Percentiles rank a stretch among this genome's conserved stretches.
Conservation (phyloP, 2,797 vertebrate species). For the Loris lydekkerianus region DNA sequence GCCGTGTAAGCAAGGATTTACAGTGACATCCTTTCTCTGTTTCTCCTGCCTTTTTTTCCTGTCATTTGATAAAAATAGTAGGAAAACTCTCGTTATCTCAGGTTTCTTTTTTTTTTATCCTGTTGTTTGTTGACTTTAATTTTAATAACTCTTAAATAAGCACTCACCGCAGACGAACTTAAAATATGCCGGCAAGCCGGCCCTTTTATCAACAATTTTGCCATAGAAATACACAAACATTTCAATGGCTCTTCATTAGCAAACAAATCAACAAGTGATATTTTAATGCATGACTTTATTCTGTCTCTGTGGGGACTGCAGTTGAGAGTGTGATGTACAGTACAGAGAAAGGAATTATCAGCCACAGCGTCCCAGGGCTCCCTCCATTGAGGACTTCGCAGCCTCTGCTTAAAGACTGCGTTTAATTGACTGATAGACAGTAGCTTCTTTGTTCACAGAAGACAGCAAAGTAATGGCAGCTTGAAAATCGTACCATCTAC, state of each 20-base stretch:
- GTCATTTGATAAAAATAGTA: conserved; percentile 85
- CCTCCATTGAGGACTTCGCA: conserved; percentile 92
- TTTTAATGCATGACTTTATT: conserved; percentile 95
- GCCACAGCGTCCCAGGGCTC: conserved; percentile 92
- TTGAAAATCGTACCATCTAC: conserved; percentile 94
- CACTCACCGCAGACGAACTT: conserved; percentile 87
- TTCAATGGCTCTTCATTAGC: conserved; percentile 95
- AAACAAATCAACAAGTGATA: conserved; percentile 95
- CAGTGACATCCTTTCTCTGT: conserved; percentile 74
- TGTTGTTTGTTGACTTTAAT: conserved; percentile 89
- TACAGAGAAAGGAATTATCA: conserved; percentile 93
- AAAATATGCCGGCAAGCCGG: conserved; percentile 89
- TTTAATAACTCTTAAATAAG: conserved; percentile 90
- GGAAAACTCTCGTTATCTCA: conserved; percentile 86
- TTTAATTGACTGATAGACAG: conserved; percentile 96
- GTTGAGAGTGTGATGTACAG: conserved; percentile 94
- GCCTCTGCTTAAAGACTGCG: conserved; percentile 93
- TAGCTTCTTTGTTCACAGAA: conserved; percentile 94
- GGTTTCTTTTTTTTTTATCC: conserved; percentile 80
- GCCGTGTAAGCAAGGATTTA: conserved; percentile 63
- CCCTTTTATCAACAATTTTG: conserved; percentile 92
- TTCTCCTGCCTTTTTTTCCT: conserved; percentile 81
- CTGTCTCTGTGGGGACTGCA: conserved; percentile 91
- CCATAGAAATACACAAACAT: conserved; percentile 93
- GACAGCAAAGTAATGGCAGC: conserved; percentile 94